A percentile compares a stretch with the other conserved stretches of the same genome.
Conservation (phyloP, 2,888 invertebrate species). For the Drosophila neonasuta region DNA sequence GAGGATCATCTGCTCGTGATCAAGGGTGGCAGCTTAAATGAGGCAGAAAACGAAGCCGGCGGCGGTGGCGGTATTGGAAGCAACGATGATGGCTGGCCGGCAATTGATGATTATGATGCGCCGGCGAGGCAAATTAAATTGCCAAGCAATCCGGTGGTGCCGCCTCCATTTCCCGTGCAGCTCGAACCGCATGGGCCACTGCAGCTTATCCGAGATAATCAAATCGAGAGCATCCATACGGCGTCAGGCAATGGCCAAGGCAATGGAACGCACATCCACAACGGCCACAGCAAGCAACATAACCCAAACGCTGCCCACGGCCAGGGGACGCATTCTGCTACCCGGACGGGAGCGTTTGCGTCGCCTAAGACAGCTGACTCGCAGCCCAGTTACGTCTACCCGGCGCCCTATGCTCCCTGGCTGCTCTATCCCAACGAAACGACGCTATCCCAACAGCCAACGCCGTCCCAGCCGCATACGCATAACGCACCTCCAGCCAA, state of each 20-base stretch:
- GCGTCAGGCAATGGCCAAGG: constrained; percentile 83
- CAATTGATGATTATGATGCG: constrained; percentile 92
- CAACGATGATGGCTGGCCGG: constrained; percentile 86
- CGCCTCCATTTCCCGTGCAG: constrained; percentile 96
- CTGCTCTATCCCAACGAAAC: constrained; percentile 62
- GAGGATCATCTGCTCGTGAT: constrained; percentile 93
- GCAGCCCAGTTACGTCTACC: constrained; percentile 83
- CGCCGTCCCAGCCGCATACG: constrained; percentile 1
- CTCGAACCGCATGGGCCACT: constrained; percentile 92
- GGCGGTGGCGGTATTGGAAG: background rate
- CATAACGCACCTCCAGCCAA: constrained; percentile 50
- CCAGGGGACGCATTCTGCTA: constrained; percentile 84
- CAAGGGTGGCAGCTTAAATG: constrained; percentile 88
- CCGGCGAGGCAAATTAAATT: constrained; percentile 92
- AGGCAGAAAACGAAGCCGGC: constrained; percentile 73
- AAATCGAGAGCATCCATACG: constrained; percentile 84
- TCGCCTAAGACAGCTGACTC: constrained; percentile 66
- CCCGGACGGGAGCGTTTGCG: constrained; percentile 84
- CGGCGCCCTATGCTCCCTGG: constrained; percentile 86
- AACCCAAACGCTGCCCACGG: constrained; percentile 71
- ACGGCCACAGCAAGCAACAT: constrained; percentile 83
- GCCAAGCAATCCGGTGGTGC: constrained; percentile 91
- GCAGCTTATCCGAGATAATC: constrained; percentile 91
- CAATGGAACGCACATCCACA: background rate
- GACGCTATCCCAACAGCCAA: constrained; percentile 37